These are phyloP conservation scores for Patella pellucida DNA, from an alignment of 2,888 invertebrate species.

Conservation along the genomic window DNA sequence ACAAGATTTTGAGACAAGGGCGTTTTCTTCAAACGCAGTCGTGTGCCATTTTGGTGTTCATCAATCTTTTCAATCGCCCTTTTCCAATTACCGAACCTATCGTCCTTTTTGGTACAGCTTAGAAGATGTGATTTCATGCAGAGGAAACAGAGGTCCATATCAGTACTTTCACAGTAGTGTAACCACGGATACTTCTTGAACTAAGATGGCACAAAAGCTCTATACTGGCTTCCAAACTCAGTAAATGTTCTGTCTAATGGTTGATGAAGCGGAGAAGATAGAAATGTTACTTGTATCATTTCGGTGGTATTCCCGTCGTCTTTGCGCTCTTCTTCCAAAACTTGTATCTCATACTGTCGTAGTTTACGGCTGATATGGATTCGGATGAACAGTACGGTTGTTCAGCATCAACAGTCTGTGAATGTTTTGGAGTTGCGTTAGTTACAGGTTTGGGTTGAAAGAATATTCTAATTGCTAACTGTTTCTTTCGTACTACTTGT, in stretches of 20 bases:
- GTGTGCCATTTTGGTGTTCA: conserved; percentile 27
- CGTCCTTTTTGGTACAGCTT: too few species aligned
- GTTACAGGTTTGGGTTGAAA: too few species aligned
- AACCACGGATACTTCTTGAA: conserved; percentile 25
- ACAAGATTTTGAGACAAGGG: conserved; percentile 20
- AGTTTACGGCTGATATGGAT: too few species aligned
- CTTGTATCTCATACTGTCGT: too few species aligned
- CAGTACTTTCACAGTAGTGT: conserved; percentile 25
- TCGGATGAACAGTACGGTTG: too few species aligned
- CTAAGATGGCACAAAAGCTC: conserved; percentile 20
- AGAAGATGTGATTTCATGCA: too few species aligned
- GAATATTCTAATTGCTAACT: too few species aligned
- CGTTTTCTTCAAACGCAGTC: conserved; percentile 29
- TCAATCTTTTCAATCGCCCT: neutral
- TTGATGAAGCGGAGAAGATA: neutral
- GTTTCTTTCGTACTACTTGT: too few species aligned
- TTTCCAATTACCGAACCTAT: neutral
- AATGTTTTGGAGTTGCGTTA: too few species aligned
- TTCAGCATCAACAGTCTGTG: too few species aligned
- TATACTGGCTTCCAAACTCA: conserved; percentile 14
- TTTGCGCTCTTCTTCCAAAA: too few species aligned
- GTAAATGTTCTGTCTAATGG: neutral
- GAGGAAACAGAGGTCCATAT: conserved; percentile 17
- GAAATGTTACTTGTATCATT: neutral
- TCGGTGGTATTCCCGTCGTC: too few species aligned